A percentile compares a stretch with the other conserved stretches of the same genome.
phyloP scores from a whole-genome alignment of 2,797 vertebrate genomes.

The Decapterus maruadsi region DNA sequence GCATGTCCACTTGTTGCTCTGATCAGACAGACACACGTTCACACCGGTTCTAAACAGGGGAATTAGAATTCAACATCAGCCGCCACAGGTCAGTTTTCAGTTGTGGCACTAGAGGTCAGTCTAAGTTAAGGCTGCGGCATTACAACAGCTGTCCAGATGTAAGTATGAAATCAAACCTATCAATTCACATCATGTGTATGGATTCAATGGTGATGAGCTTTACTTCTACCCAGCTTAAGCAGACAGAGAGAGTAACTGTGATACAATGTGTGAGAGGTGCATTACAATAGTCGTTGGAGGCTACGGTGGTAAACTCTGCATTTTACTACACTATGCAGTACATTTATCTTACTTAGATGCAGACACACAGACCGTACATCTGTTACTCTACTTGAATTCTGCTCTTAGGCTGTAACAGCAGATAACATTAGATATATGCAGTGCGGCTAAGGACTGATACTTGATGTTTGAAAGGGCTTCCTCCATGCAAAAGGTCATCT shows the following conservation, averaged over 20 bases:
- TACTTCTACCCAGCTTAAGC: conserved; percentile 2
- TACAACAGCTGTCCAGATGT: background rate
- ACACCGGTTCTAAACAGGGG: too few relatives aligned
- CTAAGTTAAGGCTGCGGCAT: background rate
- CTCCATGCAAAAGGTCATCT: conserved; percentile 52
- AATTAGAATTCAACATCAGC: background rate
- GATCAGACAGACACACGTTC: too few relatives aligned
- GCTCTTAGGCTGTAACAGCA: background rate
- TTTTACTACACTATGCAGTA: background rate
- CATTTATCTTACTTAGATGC: background rate
- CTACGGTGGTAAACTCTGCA: conserved; percentile 13
- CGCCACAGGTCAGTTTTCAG: background rate
- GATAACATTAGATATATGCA: conserved; percentile 11
- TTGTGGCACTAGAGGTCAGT: background rate
- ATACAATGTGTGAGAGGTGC: conserved; percentile 32
- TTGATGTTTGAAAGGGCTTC: conserved; percentile 40
- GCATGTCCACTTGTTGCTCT: too few relatives aligned
- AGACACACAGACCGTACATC: background rate
- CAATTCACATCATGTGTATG: too few relatives aligned
- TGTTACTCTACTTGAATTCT: background rate
- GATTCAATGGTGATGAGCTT: conserved; percentile 15
- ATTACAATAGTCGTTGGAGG: conserved; percentile 14
- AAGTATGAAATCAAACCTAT: conserved; percentile 2
- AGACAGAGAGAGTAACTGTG: conserved; percentile 47
- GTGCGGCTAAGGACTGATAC: background rate